These are phyloP conservation scores for Tiaroga cobitis DNA, from an alignment of 2,797 vertebrate genomes.

Conservation along the genomic window DNA sequence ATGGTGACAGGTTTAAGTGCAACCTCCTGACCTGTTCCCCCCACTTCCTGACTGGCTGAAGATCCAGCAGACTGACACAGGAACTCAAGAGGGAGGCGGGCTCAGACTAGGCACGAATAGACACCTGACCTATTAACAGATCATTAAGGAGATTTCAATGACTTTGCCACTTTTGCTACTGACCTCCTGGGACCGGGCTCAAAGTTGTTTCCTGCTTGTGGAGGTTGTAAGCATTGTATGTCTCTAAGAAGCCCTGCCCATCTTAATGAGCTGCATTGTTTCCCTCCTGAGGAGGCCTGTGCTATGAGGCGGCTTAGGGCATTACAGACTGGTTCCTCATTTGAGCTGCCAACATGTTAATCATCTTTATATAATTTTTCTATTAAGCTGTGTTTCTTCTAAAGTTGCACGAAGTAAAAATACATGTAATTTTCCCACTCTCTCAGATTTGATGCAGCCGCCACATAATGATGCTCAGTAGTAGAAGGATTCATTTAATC, in stretches of 20 bases:
- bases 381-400: conserved; percentile 2
- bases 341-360: conserved; percentile 15
- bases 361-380: conserved; percentile 25
- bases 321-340: conserved; percentile 25
- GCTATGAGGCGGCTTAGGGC: conserved; percentile 35
- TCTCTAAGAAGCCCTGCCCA: conserved; percentile 56
- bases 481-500: conserved; percentile 18
- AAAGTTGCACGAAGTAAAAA: not conserved
- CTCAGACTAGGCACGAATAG: conserved; percentile 37
- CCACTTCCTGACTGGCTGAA: conserved; percentile 12
- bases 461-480: conserved; percentile 22
- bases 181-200: conserved; percentile 53
- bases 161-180: conserved; percentile 63
- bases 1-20: conserved; percentile 29
- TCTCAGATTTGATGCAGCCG: not conserved
- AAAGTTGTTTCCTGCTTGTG: conserved; percentile 57
- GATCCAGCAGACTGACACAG: conserved; percentile 15
- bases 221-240: conserved; percentile 56
- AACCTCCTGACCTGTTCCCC: conserved; percentile 17
- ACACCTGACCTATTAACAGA: conserved; percentile 58
- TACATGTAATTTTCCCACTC: not conserved
- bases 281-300: conserved; percentile 40
- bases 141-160: conserved; percentile 65
- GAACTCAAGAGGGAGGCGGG: conserved; percentile 9
- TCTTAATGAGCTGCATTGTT: conserved; percentile 60